Conservation (phyloP, 2,113 vertebrate species). For the Pelecanus crispus region DNA sequence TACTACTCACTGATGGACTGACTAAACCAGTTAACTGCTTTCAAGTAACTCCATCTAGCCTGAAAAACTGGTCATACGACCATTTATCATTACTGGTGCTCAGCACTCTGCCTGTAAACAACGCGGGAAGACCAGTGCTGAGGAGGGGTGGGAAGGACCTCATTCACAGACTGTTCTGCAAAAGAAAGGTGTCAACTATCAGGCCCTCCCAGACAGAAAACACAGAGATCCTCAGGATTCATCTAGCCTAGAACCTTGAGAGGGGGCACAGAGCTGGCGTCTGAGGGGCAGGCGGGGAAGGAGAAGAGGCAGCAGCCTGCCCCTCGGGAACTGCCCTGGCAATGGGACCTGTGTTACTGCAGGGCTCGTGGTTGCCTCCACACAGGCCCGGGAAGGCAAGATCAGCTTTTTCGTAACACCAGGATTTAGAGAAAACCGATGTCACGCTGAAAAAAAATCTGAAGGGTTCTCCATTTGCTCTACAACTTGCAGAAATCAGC, state of each 20-base stretch:
- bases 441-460: accelerated
- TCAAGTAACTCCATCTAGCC: not conserved
- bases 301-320: not conserved
- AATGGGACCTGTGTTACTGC: not conserved
- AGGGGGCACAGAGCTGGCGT: not conserved
- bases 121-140: not conserved
- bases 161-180: not conserved
- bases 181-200: not conserved
- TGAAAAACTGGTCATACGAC: not conserved
- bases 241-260: not conserved
- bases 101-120: not conserved
- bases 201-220: not conserved
- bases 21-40: not conserved
- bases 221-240: not conserved
- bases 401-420: not conserved
- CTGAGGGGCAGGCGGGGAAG: not conserved
- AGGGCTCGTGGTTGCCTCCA: not conserved
- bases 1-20: not conserved
- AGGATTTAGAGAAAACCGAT: not conserved
- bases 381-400: not conserved
- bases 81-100: not conserved
- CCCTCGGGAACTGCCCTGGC: not conserved
- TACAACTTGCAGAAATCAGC: not conserved
- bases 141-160: not conserved
- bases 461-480: not conserved